phyloP scores from a whole-genome alignment of 2,888 invertebrate genomes.

The Malthinus flaveolus region DNA sequence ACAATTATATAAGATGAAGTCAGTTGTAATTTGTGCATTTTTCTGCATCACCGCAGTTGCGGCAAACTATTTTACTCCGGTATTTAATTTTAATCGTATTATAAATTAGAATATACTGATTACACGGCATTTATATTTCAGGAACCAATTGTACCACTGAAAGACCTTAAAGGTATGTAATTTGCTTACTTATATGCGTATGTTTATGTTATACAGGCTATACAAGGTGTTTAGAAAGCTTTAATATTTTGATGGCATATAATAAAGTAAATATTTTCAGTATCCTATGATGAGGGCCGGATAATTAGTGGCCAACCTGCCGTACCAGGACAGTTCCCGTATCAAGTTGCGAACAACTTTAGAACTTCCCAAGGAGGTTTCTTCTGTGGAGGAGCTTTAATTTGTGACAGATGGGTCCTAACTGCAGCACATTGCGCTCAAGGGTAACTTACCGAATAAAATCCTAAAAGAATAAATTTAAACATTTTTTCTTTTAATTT shows the following conservation, averaged over 20 bases:
- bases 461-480: neutral
- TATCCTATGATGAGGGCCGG: neutral
- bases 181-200: too few relatives aligned
- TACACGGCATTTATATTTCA: neutral
- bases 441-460: conserved; percentile 3
- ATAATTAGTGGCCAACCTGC: conserved; percentile 13
- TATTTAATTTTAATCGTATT: neutral
- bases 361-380: neutral
- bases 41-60: neutral
- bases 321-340: conserved; percentile 12
- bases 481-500: neutral
- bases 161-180: neutral
- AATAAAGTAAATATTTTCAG: neutral
- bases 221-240: neutral
- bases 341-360: conserved; percentile 5
- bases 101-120: neutral
- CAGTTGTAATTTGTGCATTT: neutral
- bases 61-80: neutral
- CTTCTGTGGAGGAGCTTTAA: conserved; percentile 23
- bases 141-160: neutral
- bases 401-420: conserved; percentile 19
- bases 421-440: conserved; percentile 23
- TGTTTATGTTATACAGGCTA: too few relatives aligned
- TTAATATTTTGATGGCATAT: neutral
- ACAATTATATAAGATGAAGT: neutral